phyloP scores from a whole-genome alignment of 2,797 vertebrate genomes.

The Acanthis flammea region DNA sequence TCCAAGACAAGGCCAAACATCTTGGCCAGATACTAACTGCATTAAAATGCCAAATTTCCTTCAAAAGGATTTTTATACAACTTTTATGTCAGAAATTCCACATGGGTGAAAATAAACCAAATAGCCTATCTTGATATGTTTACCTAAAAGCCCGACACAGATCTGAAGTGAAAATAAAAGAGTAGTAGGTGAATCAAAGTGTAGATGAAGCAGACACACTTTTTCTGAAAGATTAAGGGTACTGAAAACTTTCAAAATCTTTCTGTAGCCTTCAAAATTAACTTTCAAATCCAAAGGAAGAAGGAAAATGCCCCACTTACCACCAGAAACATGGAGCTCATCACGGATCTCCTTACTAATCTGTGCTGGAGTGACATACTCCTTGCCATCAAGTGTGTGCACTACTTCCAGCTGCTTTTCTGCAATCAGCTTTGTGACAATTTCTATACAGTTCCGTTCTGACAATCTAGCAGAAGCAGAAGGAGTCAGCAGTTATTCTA shows the following conservation, averaged over 20 bases:
- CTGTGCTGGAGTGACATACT: constrained; percentile 92
- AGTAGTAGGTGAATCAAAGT: not conserved
- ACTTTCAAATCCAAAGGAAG: not conserved
- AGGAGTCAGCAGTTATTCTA: not conserved
- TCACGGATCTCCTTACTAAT: constrained; percentile 90
- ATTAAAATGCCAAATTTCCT: not conserved
- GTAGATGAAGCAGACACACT: not conserved
- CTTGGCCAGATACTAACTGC: not conserved
- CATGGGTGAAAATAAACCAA: not conserved
- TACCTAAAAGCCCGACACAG: not conserved
- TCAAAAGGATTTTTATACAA: not conserved
- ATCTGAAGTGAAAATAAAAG: not conserved
- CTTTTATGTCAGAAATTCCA: not conserved
- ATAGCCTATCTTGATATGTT: not conserved
- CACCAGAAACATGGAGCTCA: constrained; percentile 89
- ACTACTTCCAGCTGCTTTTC: constrained; percentile 94
- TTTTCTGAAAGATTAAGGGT: not conserved
- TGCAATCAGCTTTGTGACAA: constrained; percentile 87
- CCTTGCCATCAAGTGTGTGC: constrained; percentile 94
- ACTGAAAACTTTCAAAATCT: not conserved
- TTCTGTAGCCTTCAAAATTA: not conserved
- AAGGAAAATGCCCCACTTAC: constrained; percentile 68
- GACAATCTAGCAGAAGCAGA: constrained; percentile 80
- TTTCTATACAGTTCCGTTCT: constrained; percentile 95
- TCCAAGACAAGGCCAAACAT: not conserved